Evolutionary conservation across 2,888 invertebrate genomes (phyloP), one percentile per base, ranked within the genome.

Genomic region (Synergus japonicus): DNA sequence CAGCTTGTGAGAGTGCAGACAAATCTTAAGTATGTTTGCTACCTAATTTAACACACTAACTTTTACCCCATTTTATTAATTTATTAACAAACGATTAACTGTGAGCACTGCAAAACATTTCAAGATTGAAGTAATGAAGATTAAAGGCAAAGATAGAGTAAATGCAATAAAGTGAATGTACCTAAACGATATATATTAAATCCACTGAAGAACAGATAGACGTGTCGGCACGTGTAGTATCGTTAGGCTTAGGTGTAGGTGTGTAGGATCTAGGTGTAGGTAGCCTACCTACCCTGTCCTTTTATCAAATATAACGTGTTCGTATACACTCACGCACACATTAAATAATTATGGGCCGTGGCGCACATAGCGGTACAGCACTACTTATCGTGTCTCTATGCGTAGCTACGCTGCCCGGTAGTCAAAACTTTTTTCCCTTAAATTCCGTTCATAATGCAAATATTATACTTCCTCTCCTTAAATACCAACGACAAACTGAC

Each of bases 321-420:
- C 78, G 78, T 82, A 81, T 77, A 80, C 79, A 85, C 85, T 83
- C 82, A 86, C 81, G 84, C 85, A 85, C 85, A 86, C 79, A 83
- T 78, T 82, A 84, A 76, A 84, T 64, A 44, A 77, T 78, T 49
- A 37, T 85, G 86, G 88, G 87, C 88, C 88, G 89, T 89, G 90
- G 89, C 87, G 87, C 89, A 86, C 89, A 91, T 90, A 91, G 90
- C 83, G 88, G 88, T 90, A 91, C 87, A 90, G 89, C 90, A 91
- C 90, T 90, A 85, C 85, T 86, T 85, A 88, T 90, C 89, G 91
- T 91, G 90, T 91, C 88, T 89, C 89, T 90, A 91, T 90, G 89
- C 86, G 89, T 87, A 85, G 85, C 86, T 87, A 87, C 89, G 88
- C 78, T 83, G 87, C 86, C 88, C 86, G 83, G 87, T 90, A 90